Conservation (phyloP, 2,888 invertebrate species). For the Cactoblastis cactorum region DNA sequence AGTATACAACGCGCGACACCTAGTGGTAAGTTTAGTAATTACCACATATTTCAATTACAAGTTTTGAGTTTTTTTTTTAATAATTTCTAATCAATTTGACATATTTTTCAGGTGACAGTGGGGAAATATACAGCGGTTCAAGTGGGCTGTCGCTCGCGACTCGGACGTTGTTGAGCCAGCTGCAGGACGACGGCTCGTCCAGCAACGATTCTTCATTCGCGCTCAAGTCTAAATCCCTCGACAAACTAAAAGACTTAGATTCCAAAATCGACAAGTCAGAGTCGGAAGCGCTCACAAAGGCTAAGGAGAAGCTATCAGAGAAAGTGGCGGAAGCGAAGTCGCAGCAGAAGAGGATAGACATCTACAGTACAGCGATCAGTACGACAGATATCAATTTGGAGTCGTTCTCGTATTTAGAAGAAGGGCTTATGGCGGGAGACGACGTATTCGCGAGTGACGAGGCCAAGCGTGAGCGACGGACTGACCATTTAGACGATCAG, state of each 20-base stretch:
- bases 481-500: slow-evolving; percentile 51
- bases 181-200: slow-evolving; percentile 75
- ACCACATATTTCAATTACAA: too few species aligned
- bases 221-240: slow-evolving; percentile 48
- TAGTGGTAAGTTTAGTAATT: slow-evolving; percentile 50
- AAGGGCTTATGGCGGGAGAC: slow-evolving; percentile 67
- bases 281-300: slow-evolving; percentile 62
- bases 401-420: slow-evolving; percentile 74
- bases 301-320: slow-evolving; percentile 64
- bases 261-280: slow-evolving; percentile 53
- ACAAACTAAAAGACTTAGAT: slow-evolving; percentile 43
- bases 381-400: slow-evolving; percentile 75
- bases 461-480: slow-evolving; percentile 42
- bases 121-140: slow-evolving; percentile 59
- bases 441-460: slow-evolving; percentile 58
- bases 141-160: slow-evolving; percentile 63
- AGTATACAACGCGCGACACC: slow-evolving; percentile 52
- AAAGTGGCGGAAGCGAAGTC: slow-evolving; percentile 66
- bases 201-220: slow-evolving; percentile 76
- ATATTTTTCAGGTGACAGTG: slow-evolving; percentile 60
- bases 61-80: background rate
- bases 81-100: too few species aligned
- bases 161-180: slow-evolving; percentile 71
- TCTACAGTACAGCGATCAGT: slow-evolving; percentile 75
- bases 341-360: slow-evolving; percentile 69